A percentile compares a stretch with the other conserved stretches of the same genome.
These are phyloP conservation scores for Myiotriccus ornatus DNA, from an alignment of 2,797 vertebrate species.

Conservation along the genomic window DNA sequence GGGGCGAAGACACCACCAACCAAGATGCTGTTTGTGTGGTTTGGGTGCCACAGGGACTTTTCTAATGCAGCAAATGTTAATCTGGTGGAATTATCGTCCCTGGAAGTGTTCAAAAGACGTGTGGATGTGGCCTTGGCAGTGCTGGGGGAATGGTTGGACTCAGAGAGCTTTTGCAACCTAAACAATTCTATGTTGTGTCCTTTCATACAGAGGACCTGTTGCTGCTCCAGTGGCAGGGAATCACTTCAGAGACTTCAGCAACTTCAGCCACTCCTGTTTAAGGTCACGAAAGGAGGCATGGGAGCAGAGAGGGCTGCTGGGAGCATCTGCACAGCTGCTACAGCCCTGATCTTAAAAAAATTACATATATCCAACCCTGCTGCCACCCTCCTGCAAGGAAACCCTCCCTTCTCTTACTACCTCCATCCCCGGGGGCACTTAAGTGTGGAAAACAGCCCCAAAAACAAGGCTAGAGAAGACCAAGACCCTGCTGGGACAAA, in stretches of 20 bases:
- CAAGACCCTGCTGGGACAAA: background rate
- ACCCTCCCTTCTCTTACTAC: background rate
- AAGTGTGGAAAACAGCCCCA: background rate
- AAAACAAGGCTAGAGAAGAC: background rate
- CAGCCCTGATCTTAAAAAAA: background rate
- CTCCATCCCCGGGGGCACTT: background rate
- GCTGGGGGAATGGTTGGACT: background rate
- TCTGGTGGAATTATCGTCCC: background rate
- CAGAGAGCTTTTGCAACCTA: background rate
- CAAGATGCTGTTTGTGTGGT: fast-evolving
- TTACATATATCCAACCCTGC: background rate
- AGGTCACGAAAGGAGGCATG: background rate
- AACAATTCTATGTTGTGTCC: background rate
- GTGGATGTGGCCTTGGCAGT: background rate
- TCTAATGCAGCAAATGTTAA: background rate
- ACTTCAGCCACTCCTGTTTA: background rate
- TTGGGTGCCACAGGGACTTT: background rate
- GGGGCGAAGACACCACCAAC: background rate
- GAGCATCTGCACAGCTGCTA: fast-evolving
- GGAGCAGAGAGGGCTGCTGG: background rate
- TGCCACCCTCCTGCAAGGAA: background rate
- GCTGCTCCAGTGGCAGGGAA: background rate
- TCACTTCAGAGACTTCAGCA: background rate
- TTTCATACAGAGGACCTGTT: background rate
- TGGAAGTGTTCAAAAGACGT: background rate